Conservation (phyloP, 2,888 invertebrate genomes). For the Lycaena phlaeas region DNA sequence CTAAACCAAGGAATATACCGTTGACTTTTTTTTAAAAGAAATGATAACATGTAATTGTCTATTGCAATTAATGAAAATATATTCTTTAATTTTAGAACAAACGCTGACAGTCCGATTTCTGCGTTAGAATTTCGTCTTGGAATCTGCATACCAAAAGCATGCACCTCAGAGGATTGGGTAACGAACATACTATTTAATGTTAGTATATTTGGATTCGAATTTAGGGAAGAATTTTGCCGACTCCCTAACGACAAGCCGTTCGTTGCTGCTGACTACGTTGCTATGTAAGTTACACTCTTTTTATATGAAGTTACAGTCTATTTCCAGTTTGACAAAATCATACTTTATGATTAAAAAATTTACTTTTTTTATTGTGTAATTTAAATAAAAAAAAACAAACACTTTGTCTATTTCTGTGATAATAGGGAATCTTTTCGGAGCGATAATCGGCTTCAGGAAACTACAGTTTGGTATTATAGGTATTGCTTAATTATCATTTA, state of each 20-base stretch:
- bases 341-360: no score
- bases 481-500: no score
- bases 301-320: neutral
- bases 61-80: no score
- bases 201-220: constrained; percentile 26
- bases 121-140: constrained; percentile 27
- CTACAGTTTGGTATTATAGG: no score
- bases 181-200: constrained; percentile 25
- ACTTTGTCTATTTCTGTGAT: no score
- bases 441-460: no score
- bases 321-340: no score
- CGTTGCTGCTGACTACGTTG: constrained; percentile 48
- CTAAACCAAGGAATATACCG: neutral
- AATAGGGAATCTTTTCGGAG: no score
- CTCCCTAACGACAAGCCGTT: constrained; percentile 50
- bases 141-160: constrained; percentile 45
- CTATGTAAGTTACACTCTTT: constrained; percentile 35
- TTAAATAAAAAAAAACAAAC: no score
- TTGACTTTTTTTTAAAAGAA: neutral
- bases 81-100: constrained; percentile 15
- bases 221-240: constrained; percentile 37
- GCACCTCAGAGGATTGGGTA: constrained; percentile 37
- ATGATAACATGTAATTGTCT: no score
- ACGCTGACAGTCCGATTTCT: constrained; percentile 11
- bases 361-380: no score